These are phyloP conservation scores for Eudasyphora cyanicolor DNA, from an alignment of 2,888 invertebrate genomes.

Conservation along the genomic window DNA sequence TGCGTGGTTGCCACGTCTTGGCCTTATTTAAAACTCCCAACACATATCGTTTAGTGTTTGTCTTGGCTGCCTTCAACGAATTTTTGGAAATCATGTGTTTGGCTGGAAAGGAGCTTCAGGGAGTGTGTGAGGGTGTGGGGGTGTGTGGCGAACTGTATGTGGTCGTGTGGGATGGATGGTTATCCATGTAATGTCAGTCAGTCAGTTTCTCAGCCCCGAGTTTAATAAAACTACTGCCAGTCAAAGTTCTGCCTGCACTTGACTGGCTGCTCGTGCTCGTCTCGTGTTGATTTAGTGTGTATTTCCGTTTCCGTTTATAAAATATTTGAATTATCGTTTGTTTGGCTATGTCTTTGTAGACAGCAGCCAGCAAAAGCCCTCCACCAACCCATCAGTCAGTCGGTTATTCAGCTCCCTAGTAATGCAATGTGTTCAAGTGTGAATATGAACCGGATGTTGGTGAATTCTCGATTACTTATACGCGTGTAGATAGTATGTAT, in stretches of 20 bases:
- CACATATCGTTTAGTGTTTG: constrained; percentile 36
- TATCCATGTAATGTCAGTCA: constrained; percentile 32
- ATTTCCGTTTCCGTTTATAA: constrained; percentile 62
- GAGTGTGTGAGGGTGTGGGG: constrained; percentile 4
- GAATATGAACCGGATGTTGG: neutral
- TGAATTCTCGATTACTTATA: neutral
- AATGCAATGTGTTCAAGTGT: neutral
- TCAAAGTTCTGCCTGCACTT: neutral
- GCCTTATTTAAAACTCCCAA: constrained; percentile 35
- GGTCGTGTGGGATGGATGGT: too few species aligned
- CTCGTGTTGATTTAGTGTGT: constrained; percentile 60
- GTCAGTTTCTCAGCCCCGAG: neutral
- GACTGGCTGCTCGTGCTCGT: constrained; percentile 9
- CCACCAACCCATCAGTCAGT: too few species aligned
- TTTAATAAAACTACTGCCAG: constrained; percentile 38
- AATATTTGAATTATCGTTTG: constrained; percentile 59
- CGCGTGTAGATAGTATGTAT: too few species aligned
- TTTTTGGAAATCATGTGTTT: constrained; percentile 29
- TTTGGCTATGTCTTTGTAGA: constrained; percentile 1
- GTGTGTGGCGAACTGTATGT: too few species aligned
- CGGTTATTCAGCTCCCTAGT: too few species aligned
- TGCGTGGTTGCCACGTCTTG: neutral
- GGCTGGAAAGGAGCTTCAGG: neutral
- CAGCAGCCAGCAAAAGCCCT: neutral
- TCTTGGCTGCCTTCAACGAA: neutral